Base-by-base conservation (phyloP, 2,888 invertebrate species). In the Acrobasis suavella region DNA sequence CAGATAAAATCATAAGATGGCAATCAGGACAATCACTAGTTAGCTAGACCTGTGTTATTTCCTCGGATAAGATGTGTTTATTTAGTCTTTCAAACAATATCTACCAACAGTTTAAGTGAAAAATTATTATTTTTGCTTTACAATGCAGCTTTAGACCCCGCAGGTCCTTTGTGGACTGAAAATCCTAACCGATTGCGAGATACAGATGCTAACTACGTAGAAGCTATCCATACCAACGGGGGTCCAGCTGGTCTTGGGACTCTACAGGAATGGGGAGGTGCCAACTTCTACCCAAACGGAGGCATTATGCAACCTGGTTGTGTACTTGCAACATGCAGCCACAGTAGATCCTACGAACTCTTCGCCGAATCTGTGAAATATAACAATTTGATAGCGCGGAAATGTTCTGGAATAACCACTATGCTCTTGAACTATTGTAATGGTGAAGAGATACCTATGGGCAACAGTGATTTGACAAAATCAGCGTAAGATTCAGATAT, bases 221-320 rank as follows among this genome's bases (percentile, higher is more conserved):
- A 80, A 60, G 74, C 65, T 50, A 78, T 80, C 17, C 78, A 80
- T 58, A 91, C 93, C 64, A 91, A 80, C 12, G 72, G 75, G 72
- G 71, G 74, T 71, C 37, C 37, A 3, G 15, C 32, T 39, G 54
- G 32, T 1, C 14, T 61, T 1, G 52, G 52, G 3, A 61, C 52
- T 15, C 9, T 22, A 1, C 37, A 49, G 22, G 32, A 42, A 16
- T 42, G 17, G 61, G 61, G 54, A 15, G 16, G 15, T 15, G 46
- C 46, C n/a, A 54, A 61, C 37, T 55, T 61, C 16, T 52, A 37
- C 37, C 54, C 61, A 37, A 61, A 55, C 14, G 61, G 61, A 15
- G 61, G 61, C 5, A n/a, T 54, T 2, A 54, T 15, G 10, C 65
- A 69, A 39, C 63, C 65, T 17, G 66, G 64, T 9, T 68, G 68